A percentile compares a stretch with the other conserved stretches of the same genome.
phyloP scores from a whole-genome alignment of 1,140 invertebrate species.

The Thereuonema tuberculata region DNA sequence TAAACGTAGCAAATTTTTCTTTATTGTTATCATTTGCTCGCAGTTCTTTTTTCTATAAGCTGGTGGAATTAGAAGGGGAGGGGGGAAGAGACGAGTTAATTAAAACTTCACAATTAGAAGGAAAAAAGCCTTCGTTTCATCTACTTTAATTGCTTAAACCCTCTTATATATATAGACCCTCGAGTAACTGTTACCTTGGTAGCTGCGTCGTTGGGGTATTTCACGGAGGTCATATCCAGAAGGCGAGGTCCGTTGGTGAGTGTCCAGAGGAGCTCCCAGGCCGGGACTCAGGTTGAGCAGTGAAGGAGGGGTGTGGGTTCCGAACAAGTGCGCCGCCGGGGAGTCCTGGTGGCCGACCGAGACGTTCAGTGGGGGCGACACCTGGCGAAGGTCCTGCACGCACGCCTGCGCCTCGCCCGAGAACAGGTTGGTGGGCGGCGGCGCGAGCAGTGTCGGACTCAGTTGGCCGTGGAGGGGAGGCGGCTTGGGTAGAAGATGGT shows the following conservation, averaged over 20 bases:
- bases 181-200: not conserved
- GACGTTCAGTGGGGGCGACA: not conserved
- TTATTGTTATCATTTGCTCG: no score
- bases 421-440: not conserved
- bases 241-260: not conserved
- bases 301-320: not conserved
- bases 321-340: not conserved
- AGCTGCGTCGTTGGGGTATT: not conserved
- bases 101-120: no score
- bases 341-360: not conserved
- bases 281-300: not conserved
- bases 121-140: no score
- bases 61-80: no score
- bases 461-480: not conserved
- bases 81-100: no score
- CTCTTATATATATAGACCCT: no score
- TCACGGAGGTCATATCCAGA: not conserved
- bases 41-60: no score
- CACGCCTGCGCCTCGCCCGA: not conserved
- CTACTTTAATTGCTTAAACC: no score
- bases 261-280: not conserved
- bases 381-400: not conserved
- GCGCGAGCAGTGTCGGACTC: not conserved
- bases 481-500: not conserved
- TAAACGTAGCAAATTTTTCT: no score